phyloP scores from a whole-genome alignment of 1,140 invertebrate species.

The Dolichoris vasculosae region DNA sequence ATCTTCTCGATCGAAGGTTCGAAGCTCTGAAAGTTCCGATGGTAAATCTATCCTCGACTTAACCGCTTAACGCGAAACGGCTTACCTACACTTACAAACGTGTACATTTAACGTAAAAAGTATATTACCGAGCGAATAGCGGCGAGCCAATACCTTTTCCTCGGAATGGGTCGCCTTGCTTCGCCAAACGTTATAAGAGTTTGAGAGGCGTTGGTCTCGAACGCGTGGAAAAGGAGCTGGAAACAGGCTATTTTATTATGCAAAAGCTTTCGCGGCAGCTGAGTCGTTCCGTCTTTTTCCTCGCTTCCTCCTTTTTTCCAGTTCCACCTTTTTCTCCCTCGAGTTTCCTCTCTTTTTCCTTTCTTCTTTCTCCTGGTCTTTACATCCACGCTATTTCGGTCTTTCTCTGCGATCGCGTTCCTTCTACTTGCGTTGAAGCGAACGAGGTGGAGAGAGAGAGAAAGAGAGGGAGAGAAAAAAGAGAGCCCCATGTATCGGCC shows the following conservation, averaged over 20 bases:
- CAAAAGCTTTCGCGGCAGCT: constrained; percentile 74
- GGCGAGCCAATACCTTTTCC: constrained; percentile 11
- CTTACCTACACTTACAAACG: neutral
- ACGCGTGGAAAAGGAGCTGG: constrained; percentile 42
- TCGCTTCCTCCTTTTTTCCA: neutral
- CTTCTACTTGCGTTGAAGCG: neutral
- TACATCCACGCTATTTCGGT: neutral
- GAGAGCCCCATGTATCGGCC: constrained; percentile 67
- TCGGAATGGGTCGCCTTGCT: neutral
- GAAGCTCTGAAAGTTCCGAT: neutral
- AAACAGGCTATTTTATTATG: constrained; percentile 74
- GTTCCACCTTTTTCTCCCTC: neutral
- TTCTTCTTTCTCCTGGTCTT: neutral
- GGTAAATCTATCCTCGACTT: neutral
- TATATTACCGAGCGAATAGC: neutral
- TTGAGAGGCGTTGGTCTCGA: constrained; percentile 29
- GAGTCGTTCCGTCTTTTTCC: constrained; percentile 63
- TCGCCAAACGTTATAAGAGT: constrained; percentile 15
- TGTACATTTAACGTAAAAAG: constrained; percentile 5
- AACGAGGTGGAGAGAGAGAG: neutral
- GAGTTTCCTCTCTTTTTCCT: neutral
- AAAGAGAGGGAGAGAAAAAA: constrained; percentile 3
- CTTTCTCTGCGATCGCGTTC: neutral
- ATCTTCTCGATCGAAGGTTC: constrained; percentile 2
- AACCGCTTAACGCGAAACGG: neutral